phyloP scores from a whole-genome alignment of 2,888 invertebrate species.

The Venusia cambrica region DNA sequence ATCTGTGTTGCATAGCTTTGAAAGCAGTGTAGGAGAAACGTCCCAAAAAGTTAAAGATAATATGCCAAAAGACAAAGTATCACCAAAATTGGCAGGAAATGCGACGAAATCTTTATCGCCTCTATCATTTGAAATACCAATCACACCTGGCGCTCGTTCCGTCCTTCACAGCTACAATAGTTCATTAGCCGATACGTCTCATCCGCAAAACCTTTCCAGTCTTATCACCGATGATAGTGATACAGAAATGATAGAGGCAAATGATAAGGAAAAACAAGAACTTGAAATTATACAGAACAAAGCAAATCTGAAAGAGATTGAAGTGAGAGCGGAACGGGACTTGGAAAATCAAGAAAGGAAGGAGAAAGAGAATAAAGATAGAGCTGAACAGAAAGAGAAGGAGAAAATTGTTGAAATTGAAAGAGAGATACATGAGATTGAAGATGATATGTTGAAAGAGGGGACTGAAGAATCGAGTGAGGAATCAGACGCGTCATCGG shows the following conservation, averaged over 20 bases:
- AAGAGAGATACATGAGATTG: conserved; percentile 68
- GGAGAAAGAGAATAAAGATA: conserved; percentile 23
- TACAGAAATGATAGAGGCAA: conserved; percentile 41
- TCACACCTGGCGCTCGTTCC: conserved; percentile 53
- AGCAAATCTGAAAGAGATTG: no score
- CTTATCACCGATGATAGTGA: conserved; percentile 70
- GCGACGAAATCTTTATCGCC: conserved; percentile 13
- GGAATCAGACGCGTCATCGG: conserved; percentile 23
- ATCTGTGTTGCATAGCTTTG: conserved; percentile 55
- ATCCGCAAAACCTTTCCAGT: conserved; percentile 45
- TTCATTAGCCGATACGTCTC: conserved; percentile 45
- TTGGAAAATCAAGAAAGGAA: no score
- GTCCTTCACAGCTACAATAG: conserved; percentile 53
- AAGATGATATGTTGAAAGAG: conserved; percentile 61
- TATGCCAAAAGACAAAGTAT: no score
- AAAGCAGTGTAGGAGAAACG: conserved; percentile 46
- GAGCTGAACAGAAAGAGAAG: conserved; percentile 59
- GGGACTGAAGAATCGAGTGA: conserved; percentile 29
- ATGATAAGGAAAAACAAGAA: no score
- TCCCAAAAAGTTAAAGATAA: conserved; percentile 37
- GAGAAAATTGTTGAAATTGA: conserved; percentile 67
- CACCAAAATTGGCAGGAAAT: no score
- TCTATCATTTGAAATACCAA: conserved; percentile 30
- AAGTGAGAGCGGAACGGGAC: no score
- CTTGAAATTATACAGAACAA: no score